A percentile compares a stretch with the other conserved stretches of the same genome.
Conservation (phyloP, 2,797 vertebrate genomes). For the Vultur gryphus region DNA sequence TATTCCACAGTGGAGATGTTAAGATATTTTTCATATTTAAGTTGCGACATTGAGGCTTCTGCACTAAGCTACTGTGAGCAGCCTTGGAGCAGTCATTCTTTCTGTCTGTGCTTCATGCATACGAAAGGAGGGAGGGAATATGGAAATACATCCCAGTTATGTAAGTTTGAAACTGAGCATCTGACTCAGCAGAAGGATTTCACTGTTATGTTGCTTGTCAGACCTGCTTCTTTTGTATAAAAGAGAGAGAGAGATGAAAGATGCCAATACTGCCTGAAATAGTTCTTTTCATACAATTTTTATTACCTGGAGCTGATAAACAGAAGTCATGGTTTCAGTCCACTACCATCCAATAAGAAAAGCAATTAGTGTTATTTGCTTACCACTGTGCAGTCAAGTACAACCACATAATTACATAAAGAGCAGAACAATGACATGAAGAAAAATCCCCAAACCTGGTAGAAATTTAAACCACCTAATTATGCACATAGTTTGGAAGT, state of each 20-base stretch:
- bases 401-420: constrained; percentile 39
- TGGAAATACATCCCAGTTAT: neutral
- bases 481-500: neutral
- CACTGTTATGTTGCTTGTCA: neutral
- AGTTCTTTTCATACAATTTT: neutral
- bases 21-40: neutral
- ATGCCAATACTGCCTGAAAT: neutral
- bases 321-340: constrained; percentile 30
- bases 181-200: constrained; percentile 28
- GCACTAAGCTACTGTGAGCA: neutral
- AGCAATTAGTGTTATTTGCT: constrained; percentile 15
- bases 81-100: neutral
- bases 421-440: neutral
- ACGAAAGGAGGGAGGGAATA: neutral
- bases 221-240: neutral
- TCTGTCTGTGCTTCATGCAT: neutral
- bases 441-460: neutral
- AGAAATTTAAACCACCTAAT: neutral
- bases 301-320: constrained; percentile 22
- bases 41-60: neutral
- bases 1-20: neutral
- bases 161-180: neutral
- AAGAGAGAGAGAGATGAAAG: neutral
- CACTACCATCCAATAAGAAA: constrained; percentile 6
- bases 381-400: neutral